Percentiles rank a stretch among this genome's conserved stretches.
phyloP scores from a whole-genome alignment of 2,888 invertebrate species.

The Dicranocentrus wangi region DNA sequence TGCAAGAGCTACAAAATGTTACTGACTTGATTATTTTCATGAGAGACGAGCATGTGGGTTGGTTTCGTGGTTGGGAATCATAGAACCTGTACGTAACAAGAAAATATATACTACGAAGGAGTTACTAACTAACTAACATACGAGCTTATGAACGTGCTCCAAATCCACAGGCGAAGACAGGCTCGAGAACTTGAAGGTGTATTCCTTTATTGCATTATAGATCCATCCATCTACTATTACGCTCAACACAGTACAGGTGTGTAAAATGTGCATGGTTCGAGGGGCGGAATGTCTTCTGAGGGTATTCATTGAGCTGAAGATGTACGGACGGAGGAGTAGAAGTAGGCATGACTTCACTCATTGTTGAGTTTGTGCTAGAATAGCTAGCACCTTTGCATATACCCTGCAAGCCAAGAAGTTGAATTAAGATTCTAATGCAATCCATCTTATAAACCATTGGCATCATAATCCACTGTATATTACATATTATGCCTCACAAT shows the following conservation, averaged over 20 bases:
- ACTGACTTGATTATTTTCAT: conserved; percentile 64
- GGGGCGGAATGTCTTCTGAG: conserved; percentile 17
- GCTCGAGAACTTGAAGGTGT: conserved; percentile 33
- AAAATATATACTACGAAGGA: background rate
- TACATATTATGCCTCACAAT: no score
- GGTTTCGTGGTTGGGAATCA: background rate
- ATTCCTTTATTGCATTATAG: conserved; percentile 2
- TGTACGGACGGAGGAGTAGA: background rate
- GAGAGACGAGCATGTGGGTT: conserved; percentile 26
- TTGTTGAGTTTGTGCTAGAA: background rate
- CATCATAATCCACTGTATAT: no score
- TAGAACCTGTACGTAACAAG: background rate
- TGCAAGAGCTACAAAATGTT: conserved; percentile 55
- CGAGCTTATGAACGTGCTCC: conserved; percentile 40
- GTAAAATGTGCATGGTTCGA: conserved; percentile 35
- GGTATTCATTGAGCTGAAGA: conserved; percentile 2
- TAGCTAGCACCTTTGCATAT: background rate
- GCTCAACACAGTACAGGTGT: conserved; percentile 26
- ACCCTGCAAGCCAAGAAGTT: background rate
- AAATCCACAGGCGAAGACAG: conserved; percentile 22
- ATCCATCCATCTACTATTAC: conserved; percentile 32
- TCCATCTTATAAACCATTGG: background rate
- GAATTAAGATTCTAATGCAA: no score
- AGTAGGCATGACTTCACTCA: background rate
- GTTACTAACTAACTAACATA: no score